Conservation (phyloP, 2,113 vertebrate species). For the Poeciliopsis occidentalis region DNA sequence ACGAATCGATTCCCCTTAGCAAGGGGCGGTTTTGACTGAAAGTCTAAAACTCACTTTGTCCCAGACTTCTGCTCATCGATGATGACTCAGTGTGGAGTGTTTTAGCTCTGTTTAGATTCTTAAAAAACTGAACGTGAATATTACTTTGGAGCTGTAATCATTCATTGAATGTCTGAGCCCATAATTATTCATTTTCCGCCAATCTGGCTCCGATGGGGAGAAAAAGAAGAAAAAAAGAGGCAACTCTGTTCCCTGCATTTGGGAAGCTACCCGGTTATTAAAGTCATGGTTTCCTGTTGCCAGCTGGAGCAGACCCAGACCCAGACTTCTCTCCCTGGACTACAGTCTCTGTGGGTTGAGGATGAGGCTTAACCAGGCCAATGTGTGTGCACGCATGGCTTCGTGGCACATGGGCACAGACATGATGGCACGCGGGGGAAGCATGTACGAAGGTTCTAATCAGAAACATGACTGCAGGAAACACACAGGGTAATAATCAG, state of each 20-base stretch:
- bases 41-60: conserved; percentile 13
- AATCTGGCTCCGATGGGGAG: conserved; percentile 69
- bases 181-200: conserved; percentile 80
- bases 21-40: conserved; percentile 17
- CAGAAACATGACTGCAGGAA: conserved; percentile 21
- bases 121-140: conserved; percentile 69
- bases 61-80: conserved; percentile 29
- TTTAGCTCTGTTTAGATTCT: conserved; percentile 52
- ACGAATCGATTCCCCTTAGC: conserved; percentile 2
- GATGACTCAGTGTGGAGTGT: conserved; percentile 51
- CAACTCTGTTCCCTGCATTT: conserved; percentile 70
- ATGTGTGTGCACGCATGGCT: conserved; percentile 33
- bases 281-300: conserved; percentile 64
- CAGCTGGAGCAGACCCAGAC: conserved; percentile 74
- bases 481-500: not conserved
- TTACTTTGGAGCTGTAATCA: conserved; percentile 76
- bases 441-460: conserved; percentile 23
- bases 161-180: conserved; percentile 72
- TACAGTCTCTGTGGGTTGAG: conserved; percentile 34
- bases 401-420: conserved; percentile 18
- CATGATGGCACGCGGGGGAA: conserved; percentile 4
- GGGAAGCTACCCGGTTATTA: conserved; percentile 79
- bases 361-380: conserved; percentile 39
- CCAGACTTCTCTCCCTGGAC: conserved; percentile 62
- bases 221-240: conserved; percentile 40